Conservation (phyloP, 2,113 vertebrate genomes). For the Poeciliopsis retropinna region DNA sequence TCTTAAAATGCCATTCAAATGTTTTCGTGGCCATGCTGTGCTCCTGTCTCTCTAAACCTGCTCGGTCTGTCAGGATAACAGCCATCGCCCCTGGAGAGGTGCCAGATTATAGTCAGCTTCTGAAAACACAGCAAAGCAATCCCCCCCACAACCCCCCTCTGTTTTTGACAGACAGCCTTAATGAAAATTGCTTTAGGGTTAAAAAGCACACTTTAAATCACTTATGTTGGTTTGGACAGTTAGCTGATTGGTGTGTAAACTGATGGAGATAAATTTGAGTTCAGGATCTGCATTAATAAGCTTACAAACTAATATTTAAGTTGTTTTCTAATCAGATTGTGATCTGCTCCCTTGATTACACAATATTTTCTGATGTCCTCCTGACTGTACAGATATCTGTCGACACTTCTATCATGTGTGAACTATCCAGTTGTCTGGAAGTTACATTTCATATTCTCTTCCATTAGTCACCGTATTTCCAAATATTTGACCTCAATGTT, state of each 20-base stretch:
- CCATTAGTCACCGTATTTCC: slow-evolving; percentile 1
- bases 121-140: slow-evolving; percentile 45
- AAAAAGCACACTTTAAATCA: slow-evolving; percentile 25
- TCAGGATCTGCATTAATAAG: too few species aligned
- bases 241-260: background rate
- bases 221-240: slow-evolving; percentile 4
- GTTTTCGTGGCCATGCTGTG: slow-evolving; percentile 27
- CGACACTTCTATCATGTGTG: background rate
- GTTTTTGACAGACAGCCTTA: slow-evolving; percentile 34
- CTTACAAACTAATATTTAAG: too few species aligned
- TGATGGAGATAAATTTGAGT: background rate
- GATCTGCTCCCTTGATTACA: too few species aligned
- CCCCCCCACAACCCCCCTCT: too few species aligned
- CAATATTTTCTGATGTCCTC: background rate
- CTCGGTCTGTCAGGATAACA: slow-evolving; percentile 25
- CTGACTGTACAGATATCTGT: background rate
- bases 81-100: slow-evolving; percentile 34
- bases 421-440: background rate
- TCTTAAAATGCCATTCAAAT: slow-evolving; percentile 40
- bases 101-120: slow-evolving; percentile 55
- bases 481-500: background rate
- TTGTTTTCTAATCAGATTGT: too few species aligned
- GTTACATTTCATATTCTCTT: background rate
- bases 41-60: slow-evolving; percentile 11
- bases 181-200: slow-evolving; percentile 31